Percentiles rank a stretch among this genome's conserved stretches.
These are phyloP conservation scores for Pterois miles DNA, from an alignment of 2,797 vertebrate species.

Conservation along the genomic window DNA sequence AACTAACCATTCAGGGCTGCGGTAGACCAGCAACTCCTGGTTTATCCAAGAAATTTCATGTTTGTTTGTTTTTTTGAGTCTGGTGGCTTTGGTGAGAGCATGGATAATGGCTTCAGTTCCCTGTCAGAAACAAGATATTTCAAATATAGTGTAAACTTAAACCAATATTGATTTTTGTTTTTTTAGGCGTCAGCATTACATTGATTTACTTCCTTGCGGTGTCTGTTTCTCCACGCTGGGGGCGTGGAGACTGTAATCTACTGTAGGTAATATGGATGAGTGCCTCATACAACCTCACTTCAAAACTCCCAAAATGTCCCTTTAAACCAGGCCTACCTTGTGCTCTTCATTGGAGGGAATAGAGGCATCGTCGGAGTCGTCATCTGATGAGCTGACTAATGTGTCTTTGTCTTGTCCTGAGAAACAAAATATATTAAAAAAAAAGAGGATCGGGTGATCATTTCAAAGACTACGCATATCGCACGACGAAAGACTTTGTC, in stretches of 20 bases:
- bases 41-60: too few species aligned
- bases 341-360: slow-evolving; percentile 90
- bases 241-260: background rate
- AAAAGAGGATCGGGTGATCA: background rate
- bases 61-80: too few species aligned
- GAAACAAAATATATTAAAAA: slow-evolving; percentile 19
- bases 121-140: too few species aligned
- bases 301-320: background rate
- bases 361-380: slow-evolving; percentile 88
- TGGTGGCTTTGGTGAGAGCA: too few species aligned
- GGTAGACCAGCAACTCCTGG: too few species aligned
- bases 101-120: too few species aligned
- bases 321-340: slow-evolving; percentile 83
- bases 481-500: background rate
- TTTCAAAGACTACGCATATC: background rate
- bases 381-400: slow-evolving; percentile 85
- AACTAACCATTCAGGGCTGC: too few species aligned
- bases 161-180: too few species aligned
- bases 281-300: background rate
- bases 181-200: too few species aligned
- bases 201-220: too few species aligned
- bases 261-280: background rate
- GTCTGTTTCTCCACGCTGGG: too few species aligned
- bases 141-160: too few species aligned
- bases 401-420: slow-evolving; percentile 83